Conservation (phyloP, 2,888 invertebrate genomes). For the Chymomyza caudatula region DNA sequence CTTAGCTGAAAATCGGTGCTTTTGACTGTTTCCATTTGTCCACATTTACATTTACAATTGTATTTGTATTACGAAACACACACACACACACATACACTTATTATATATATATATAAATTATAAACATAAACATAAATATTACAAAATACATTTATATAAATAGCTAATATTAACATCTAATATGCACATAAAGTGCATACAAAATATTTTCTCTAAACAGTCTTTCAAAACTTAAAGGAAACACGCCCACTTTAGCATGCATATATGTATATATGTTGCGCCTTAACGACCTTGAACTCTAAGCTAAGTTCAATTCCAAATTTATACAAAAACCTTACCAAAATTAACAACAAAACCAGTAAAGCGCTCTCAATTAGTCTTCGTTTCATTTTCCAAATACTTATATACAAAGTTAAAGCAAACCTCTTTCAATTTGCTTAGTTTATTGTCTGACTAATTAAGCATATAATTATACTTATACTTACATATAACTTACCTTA, state of each 20-base stretch:
- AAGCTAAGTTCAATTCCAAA: constrained; percentile 23
- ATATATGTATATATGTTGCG: constrained; percentile 41
- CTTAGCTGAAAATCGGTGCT: constrained; percentile 79
- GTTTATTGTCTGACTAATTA: constrained; percentile 49
- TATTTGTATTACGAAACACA: constrained; percentile 74
- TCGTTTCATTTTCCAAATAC: constrained; percentile 32
- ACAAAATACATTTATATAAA: constrained; percentile 24
- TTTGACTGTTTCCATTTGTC: constrained; percentile 79
- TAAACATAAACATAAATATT: constrained; percentile 24
- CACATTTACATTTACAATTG: constrained; percentile 71
- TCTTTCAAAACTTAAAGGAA: not conserved
- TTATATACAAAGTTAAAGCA: constrained; percentile 28
- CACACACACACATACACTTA: constrained; percentile 53
- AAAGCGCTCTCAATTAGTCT: constrained; percentile 60
- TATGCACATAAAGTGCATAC: constrained; percentile 11
- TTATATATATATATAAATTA: constrained; percentile 13
- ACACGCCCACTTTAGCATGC: too few relatives aligned
- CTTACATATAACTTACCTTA: constrained; percentile 33
- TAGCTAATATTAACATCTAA: constrained; percentile 9
- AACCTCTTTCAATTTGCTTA: constrained; percentile 29
- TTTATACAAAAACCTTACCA: constrained; percentile 47
- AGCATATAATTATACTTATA: constrained; percentile 23
- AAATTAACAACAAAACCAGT: constrained; percentile 36
- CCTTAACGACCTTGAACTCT: constrained; percentile 41
- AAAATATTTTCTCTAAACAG: constrained; percentile 23